Base-by-base conservation (phyloP, 2,888 invertebrate genomes). In the Allygus modestus region DNA sequence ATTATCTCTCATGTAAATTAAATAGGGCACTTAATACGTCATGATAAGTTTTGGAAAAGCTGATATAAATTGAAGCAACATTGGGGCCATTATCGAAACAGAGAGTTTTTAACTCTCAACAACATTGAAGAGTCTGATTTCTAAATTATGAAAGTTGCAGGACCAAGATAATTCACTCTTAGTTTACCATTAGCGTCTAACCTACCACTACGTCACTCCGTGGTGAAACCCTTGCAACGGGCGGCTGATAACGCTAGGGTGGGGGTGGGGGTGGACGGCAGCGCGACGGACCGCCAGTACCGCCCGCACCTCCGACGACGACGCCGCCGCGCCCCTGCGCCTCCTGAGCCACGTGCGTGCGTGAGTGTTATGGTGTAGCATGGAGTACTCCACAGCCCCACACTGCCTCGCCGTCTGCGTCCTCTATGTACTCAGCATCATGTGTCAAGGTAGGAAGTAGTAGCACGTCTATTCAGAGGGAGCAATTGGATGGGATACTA, bases 391-490 rank as follows among this genome's bases (percentile, higher is more conserved):
- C 17, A 41, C 71, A 9, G 71, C 71, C 12, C 71, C 71, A n/a
- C 20, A 41, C 41, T 82, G 46, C 31, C 82, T 82, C 20, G 41
- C 82, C 0, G 26, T 28, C 11, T 65, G 65, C 65, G 58, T 82
- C 20, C 5, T 65, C 23, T 69, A 82, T 31, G 43, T 82, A 1
- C 65, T 82, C 65, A 82, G 43, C 4, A 37, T 82, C 46, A 82
- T 82, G 82, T 82, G 82, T 28, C 82, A 82, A 65, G 82, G 82
- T 82, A 41, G 20, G 58, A 69, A 12, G 37, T 37, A 9, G 37
- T 37, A n/a, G n/a, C n/a, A n/a, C 37, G 37, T 37, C 37, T 37
- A 9, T 37, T 37, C n/a, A n/a, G n/a, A n/a, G n/a, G n/a, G n/a
- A n/a, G n/a, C n/a, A n/a, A n/a, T n/a, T n/a, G n/a, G n/a, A n/a